Base-by-base conservation (phyloP, 2,888 invertebrate species). In the Drosophila ustulata region DNA sequence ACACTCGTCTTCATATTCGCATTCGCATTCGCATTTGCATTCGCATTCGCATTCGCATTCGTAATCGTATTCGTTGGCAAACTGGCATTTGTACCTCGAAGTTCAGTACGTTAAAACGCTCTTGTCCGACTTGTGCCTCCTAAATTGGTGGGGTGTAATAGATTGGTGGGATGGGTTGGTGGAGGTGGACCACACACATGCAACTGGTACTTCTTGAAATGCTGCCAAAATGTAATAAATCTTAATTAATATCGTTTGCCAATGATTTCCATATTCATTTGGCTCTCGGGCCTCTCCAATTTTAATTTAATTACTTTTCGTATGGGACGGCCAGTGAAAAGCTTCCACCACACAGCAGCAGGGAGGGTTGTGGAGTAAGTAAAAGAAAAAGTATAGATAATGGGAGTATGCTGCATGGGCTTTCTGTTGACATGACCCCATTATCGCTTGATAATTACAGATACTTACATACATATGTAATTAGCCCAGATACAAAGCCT, bases 371-470 rank as follows among this genome's bases (percentile, higher is more conserved):
- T 28, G 41, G 26, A 51, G 46, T 50, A 66, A 71, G 72, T 76
- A 51, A 59, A 67, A 65, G 71, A 57, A 66, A 69, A 52, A 62
- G 53, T 50, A 75, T 68, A 75, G 76, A 78, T 76, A 77, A 79
- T 78, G 80, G 58, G 49, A 45, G 66, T 75, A 62, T 68, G 62
- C 62, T 58, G 55, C 49, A 63, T 66, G 62, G 74, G 75, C 69
- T 71, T 75, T 75, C 77, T 80, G 81, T 77, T 85, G 82, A 79
- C 82, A 85, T 85, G 84, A 85, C 84, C 85, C 66, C 79, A 82
- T 85, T 85, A 85, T 85, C 79, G 81, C 77, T 76, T 79, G 75
- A 85, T 85, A 85, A 84, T 85, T 78, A 69, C 80, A 66, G 69
- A 78, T 69, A 78, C 74, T 69, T 73, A 53, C 65, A 66, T 66